These are phyloP conservation scores for Glossophaga mutica DNA, from an alignment of 2,797 vertebrate genomes.

Conservation along the genomic window DNA sequence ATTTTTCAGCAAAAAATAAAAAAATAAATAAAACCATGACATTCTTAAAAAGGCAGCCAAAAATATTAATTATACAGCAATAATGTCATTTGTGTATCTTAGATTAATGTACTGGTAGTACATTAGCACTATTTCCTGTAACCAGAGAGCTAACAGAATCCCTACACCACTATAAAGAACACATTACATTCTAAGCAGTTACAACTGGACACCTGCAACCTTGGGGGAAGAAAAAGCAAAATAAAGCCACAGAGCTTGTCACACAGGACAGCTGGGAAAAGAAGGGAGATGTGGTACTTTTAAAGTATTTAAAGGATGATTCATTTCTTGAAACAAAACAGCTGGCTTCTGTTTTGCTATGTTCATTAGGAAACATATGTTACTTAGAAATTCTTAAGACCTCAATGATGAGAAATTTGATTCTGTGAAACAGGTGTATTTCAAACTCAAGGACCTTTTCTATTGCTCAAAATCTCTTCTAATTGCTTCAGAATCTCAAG, in stretches of 20 bases:
- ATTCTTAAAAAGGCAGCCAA: slow-evolving; percentile 41
- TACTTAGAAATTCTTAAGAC: slow-evolving; percentile 66
- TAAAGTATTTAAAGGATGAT: slow-evolving; percentile 71
- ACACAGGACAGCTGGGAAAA: slow-evolving; percentile 72
- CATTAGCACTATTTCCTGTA: background rate
- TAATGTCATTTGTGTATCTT: background rate
- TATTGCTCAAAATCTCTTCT: slow-evolving; percentile 58
- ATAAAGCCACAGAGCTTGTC: slow-evolving; percentile 63
- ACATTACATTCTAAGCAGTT: slow-evolving; percentile 22
- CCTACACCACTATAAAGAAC: background rate
- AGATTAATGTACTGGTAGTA: background rate
- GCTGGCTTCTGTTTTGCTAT: slow-evolving; percentile 66
- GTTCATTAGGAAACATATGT: slow-evolving; percentile 76
- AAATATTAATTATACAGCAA: slow-evolving; percentile 8
- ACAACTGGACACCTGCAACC: background rate
- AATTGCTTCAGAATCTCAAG: slow-evolving; percentile 70
- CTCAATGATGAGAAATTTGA: slow-evolving; percentile 61
- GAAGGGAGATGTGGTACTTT: slow-evolving; percentile 49
- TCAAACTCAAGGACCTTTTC: slow-evolving; percentile 51
- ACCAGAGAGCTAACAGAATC: background rate
- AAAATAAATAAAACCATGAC: slow-evolving; percentile 20
- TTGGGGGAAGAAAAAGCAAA: background rate
- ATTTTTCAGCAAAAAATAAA: slow-evolving; percentile 32
- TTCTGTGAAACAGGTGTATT: slow-evolving; percentile 67
- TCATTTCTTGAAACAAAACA: slow-evolving; percentile 76